Evolutionary conservation across 1,140 invertebrate genomes (phyloP).

Genomic region (Wiebesia pumilae): DNA sequence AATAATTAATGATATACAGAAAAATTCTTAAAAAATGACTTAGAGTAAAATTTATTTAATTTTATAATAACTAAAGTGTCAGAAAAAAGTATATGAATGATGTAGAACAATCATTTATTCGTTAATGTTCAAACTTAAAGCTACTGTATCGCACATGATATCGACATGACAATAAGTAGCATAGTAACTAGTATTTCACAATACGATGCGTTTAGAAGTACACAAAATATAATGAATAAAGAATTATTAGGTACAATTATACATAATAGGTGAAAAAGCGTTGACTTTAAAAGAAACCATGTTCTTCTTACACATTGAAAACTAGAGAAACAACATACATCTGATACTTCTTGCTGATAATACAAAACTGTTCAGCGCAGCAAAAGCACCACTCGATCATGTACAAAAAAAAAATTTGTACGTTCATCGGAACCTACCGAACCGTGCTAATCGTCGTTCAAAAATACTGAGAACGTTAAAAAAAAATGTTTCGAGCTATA

Average conservation of each 20-base stretch:
- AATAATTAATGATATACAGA: background rate
- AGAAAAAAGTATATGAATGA: background rate
- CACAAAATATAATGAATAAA: constrained; percentile 23
- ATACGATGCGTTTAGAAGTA: constrained; percentile 28
- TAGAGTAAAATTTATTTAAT: background rate
- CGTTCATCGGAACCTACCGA: background rate
- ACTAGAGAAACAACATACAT: constrained; percentile 33
- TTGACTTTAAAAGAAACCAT: background rate
- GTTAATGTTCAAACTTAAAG: constrained; percentile 21
- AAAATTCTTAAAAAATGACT: background rate
- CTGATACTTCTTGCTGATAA: constrained; percentile 21
- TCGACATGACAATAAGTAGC: constrained; percentile 25
- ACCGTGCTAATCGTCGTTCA: background rate
- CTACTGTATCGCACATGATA: constrained; percentile 20
- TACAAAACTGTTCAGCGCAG: constrained; percentile 30
- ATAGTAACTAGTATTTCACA: constrained; percentile 29
- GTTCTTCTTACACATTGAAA: background rate
- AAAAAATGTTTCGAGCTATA: background rate
- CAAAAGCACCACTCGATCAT: background rate
- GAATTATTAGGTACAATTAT: constrained; percentile 23
- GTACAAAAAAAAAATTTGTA: background rate
- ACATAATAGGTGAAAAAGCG: constrained; percentile 26
- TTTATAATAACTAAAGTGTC: background rate
- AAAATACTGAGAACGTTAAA: background rate
- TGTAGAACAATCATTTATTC: constrained; percentile 43